Percentiles rank a stretch among this genome's conserved stretches.
Conservation (phyloP, 1,140 invertebrate species). For the Phenacoccus solenopsis region DNA sequence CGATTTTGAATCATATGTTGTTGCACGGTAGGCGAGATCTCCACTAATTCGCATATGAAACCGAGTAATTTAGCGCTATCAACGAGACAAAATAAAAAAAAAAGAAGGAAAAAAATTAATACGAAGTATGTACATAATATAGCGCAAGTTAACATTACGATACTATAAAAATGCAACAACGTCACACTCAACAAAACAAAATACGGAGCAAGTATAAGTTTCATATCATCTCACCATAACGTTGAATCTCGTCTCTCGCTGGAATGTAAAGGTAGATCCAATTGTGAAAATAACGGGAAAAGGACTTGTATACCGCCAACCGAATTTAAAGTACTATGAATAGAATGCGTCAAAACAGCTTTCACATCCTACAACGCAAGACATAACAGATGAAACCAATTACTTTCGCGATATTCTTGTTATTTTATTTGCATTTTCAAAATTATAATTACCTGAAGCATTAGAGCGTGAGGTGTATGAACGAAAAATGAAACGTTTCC, state of each 20-base stretch:
- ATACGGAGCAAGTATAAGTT: constrained; percentile 22
- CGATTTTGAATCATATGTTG: constrained; percentile 98
- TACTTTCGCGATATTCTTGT: neutral
- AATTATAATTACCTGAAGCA: constrained; percentile 74
- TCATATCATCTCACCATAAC: constrained; percentile 75
- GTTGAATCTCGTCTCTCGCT: constrained; percentile 68
- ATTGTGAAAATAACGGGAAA: constrained; percentile 94
- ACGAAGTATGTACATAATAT: neutral
- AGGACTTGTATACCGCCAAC: constrained; percentile 97
- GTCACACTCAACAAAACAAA: too few relatives aligned
- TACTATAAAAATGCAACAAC: too few relatives aligned
- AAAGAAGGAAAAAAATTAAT: constrained; percentile 14
- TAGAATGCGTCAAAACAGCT: constrained; percentile 96
- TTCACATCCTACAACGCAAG: constrained; percentile 72
- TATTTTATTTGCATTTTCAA: too few relatives aligned
- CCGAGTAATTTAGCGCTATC: constrained; percentile 88
- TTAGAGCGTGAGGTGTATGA: constrained; percentile 95
- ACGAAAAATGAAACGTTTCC: constrained; percentile 95
- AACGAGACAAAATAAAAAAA: constrained; percentile 29
- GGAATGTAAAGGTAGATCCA: constrained; percentile 80
- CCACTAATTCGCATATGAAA: constrained; percentile 93
- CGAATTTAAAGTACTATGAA: constrained; percentile 96
- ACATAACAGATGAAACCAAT: neutral
- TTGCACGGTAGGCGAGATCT: constrained; percentile 91
- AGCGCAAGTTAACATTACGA: too few relatives aligned